Percentiles rank a stretch among this genome's conserved stretches.
These are phyloP conservation scores for Athetis lepigone DNA, from an alignment of 2,888 invertebrate genomes.

Conservation along the genomic window DNA sequence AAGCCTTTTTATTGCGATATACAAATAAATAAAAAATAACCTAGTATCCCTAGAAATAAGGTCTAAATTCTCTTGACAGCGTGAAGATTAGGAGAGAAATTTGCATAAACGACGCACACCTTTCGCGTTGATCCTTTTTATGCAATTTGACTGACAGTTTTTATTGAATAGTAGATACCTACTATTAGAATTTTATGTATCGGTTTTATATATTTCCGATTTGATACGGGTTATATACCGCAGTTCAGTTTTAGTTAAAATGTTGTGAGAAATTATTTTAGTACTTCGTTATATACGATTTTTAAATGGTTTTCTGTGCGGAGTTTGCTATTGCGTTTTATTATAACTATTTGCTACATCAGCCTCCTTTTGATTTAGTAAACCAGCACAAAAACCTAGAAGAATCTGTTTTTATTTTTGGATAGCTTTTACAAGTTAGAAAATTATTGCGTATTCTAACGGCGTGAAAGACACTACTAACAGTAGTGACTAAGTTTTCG, in stretches of 20 bases:
- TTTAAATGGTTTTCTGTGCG: background rate
- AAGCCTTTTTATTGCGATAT: slow-evolving; percentile 73
- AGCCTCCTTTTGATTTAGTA: too few relatives aligned
- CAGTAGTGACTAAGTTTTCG: too few relatives aligned
- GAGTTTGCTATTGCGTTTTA: background rate
- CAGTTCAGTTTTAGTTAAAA: background rate
- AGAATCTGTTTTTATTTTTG: background rate
- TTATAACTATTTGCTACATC: background rate
- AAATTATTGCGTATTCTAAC: too few relatives aligned
- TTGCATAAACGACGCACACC: slow-evolving; percentile 88
- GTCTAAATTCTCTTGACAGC: slow-evolving; percentile 57
- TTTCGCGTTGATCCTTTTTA: slow-evolving; percentile 86
- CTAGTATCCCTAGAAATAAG: slow-evolving; percentile 54
- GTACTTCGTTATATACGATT: background rate
- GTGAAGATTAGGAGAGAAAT: slow-evolving; percentile 74
- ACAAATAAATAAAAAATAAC: slow-evolving; percentile 42
- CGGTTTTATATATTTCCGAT: slow-evolving; percentile 50
- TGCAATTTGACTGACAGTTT: slow-evolving; percentile 88
- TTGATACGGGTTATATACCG: slow-evolving; percentile 21
- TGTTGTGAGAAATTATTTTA: background rate
- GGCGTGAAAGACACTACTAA: too few relatives aligned
- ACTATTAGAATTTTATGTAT: slow-evolving; percentile 60
- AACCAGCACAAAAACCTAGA: too few relatives aligned
- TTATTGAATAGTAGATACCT: slow-evolving; percentile 71
- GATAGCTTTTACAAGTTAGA: too few relatives aligned